A percentile compares a stretch with the other conserved stretches of the same genome.
phyloP scores from a whole-genome alignment of 30 jellyfish, hydroid and myxozoan genomes.

The Turritopsis dohrnii region DNA sequence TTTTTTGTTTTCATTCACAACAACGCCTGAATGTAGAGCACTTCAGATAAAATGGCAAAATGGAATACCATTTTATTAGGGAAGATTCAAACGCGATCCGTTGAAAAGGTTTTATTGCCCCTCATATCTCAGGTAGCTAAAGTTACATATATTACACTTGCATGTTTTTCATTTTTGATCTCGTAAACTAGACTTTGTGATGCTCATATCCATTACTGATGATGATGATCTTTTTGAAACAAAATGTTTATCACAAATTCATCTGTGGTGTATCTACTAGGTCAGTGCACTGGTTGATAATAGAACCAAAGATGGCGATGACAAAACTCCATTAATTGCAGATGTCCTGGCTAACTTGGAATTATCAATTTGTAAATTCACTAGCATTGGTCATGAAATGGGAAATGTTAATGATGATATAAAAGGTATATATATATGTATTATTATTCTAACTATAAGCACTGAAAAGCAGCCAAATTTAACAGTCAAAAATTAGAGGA shows the following conservation, averaged over 20 bases:
- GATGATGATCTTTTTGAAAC: neutral
- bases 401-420: conserved; percentile 17
- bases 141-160: too few relatives aligned
- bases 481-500: too few relatives aligned
- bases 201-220: neutral
- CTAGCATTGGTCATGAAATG: conserved; percentile 35
- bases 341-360: conserved; percentile 20
- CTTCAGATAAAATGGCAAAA: conserved; percentile 46
- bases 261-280: neutral
- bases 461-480: neutral
- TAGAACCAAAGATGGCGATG: neutral
- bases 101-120: conserved; percentile 90
- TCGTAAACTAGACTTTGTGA: neutral
- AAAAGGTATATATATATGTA: conserved; percentile 5
- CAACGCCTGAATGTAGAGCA: neutral
- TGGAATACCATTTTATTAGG: conserved; percentile 80
- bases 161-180: neutral
- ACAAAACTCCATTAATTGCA: neutral
- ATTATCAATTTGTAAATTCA: conserved; percentile 14
- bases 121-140: conserved; percentile 93
- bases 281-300: neutral
- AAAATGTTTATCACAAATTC: neutral
- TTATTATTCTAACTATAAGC: neutral
- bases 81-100: conserved; percentile 81
- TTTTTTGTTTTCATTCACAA: neutral